Conservation (phyloP, 2,888 invertebrate genomes). For the Prostheceraeus crozeri region DNA sequence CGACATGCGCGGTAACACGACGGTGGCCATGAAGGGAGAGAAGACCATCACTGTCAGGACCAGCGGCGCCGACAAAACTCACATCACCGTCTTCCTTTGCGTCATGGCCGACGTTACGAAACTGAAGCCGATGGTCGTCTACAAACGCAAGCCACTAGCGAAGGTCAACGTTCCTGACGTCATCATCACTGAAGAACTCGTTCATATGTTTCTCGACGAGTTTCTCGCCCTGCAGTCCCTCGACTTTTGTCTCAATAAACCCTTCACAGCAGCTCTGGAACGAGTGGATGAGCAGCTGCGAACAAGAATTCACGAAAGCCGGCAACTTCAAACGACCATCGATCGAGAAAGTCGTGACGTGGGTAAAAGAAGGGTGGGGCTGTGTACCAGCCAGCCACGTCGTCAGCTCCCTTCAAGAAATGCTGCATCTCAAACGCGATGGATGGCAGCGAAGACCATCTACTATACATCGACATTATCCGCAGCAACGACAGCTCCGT, state of each 20-base stretch:
- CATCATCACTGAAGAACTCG: conserved; percentile 32
- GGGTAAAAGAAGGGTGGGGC: too few relatives aligned
- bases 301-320: too few relatives aligned
- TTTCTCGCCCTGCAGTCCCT: conserved; percentile 32
- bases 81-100: conserved; percentile 39
- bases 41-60: conserved; percentile 39
- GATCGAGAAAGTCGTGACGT: neutral
- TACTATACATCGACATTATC: too few relatives aligned
- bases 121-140: conserved; percentile 40
- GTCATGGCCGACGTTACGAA: conserved; percentile 39
- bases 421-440: too few relatives aligned
- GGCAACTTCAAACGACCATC: too few relatives aligned
- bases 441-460: too few relatives aligned
- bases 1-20: conserved; percentile 35
- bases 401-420: too few relatives aligned
- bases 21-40: conserved; percentile 33
- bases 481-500: too few relatives aligned
- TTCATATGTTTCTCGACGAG: neutral
- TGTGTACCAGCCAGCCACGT: too few relatives aligned
- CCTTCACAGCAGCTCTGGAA: conserved; percentile 31
- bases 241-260: conserved; percentile 34
- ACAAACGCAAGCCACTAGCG: conserved; percentile 36
- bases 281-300: conserved; percentile 18
- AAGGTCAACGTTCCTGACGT: conserved; percentile 38
- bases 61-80: conserved; percentile 40